phyloP scores from a whole-genome alignment of 2,888 invertebrate species.

The Leistus spinibarbis region DNA sequence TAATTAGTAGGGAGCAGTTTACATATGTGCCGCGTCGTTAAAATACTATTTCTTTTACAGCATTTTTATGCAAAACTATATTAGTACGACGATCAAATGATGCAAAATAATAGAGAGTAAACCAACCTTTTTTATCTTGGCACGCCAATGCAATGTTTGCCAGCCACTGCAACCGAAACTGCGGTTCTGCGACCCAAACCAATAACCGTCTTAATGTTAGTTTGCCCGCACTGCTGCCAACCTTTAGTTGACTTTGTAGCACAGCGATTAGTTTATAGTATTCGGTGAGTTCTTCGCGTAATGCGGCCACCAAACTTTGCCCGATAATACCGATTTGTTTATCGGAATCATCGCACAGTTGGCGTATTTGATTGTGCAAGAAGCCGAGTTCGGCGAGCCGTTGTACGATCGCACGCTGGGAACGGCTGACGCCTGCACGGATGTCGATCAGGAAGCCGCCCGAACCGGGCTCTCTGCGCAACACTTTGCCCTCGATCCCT shows the following conservation, averaged over 20 bases:
- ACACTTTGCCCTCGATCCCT: conserved; percentile 81
- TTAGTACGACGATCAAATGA: too few relatives aligned
- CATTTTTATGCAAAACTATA: background rate
- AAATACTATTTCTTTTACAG: too few relatives aligned
- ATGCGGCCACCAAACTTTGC: conserved; percentile 83
- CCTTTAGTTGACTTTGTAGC: conserved; percentile 74
- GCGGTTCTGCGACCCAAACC: conserved; percentile 84
- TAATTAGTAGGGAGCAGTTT: too few relatives aligned
- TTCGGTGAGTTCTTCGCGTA: conserved; percentile 83
- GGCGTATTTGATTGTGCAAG: conserved; percentile 76
- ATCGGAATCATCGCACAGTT: conserved; percentile 77
- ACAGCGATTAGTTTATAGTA: conserved; percentile 89
- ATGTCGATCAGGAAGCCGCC: conserved; percentile 66
- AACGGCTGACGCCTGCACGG: conserved; percentile 60
- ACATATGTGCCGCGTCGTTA: too few relatives aligned
- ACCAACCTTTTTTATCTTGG: conserved; percentile 73
- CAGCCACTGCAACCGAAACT: conserved; percentile 79
- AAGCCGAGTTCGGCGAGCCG: conserved; percentile 85
- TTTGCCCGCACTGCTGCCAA: conserved; percentile 48
- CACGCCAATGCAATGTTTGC: conserved; percentile 84
- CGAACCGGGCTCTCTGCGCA: conserved; percentile 69
- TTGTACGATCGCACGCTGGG: conserved; percentile 67
- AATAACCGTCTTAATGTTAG: conserved; percentile 75
- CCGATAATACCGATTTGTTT: conserved; percentile 71
- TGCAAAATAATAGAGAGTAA: background rate